Conservation (phyloP, 2,797 vertebrate genomes). For the Dendrocincla tyrannina region DNA sequence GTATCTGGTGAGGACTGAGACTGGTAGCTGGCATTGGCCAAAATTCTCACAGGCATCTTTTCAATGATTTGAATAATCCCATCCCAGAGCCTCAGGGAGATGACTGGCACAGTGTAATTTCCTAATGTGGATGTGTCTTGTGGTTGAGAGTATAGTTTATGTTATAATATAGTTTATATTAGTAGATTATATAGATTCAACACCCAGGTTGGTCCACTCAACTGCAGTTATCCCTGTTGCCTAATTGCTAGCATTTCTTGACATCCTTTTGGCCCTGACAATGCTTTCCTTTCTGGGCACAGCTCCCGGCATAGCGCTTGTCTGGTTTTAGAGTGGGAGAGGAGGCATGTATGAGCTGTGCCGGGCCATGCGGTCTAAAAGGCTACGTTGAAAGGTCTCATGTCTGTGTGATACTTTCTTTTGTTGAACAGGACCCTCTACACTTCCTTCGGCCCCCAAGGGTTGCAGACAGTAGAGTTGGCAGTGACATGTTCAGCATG, state of each 20-base stretch:
- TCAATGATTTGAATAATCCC: not conserved
- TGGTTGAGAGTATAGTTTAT: not conserved
- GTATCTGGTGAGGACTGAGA: not conserved
- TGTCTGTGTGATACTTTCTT: not conserved
- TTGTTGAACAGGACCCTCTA: fast-evolving
- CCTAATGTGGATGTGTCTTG: not conserved
- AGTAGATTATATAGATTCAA: not conserved
- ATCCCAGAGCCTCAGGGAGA: not conserved
- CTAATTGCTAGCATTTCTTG: not conserved
- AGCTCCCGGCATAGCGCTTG: fast-evolving
- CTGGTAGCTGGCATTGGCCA: not conserved
- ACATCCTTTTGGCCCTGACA: not conserved
- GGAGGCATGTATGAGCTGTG: not conserved
- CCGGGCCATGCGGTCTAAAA: not conserved
- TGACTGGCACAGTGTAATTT: not conserved
- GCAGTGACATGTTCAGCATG: not conserved
- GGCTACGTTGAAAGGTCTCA: not conserved
- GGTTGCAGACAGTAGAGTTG: not conserved
- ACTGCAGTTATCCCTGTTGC: not conserved
- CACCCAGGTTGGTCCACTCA: not conserved
- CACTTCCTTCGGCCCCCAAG: not conserved
- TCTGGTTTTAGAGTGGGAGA: not conserved
- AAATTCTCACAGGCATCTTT: not conserved
- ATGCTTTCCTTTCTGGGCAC: not conserved
- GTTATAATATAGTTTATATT: not conserved